Evolutionary conservation across 2,888 invertebrate genomes (phyloP).

Genomic region (Luffia ferchaultella): DNA sequence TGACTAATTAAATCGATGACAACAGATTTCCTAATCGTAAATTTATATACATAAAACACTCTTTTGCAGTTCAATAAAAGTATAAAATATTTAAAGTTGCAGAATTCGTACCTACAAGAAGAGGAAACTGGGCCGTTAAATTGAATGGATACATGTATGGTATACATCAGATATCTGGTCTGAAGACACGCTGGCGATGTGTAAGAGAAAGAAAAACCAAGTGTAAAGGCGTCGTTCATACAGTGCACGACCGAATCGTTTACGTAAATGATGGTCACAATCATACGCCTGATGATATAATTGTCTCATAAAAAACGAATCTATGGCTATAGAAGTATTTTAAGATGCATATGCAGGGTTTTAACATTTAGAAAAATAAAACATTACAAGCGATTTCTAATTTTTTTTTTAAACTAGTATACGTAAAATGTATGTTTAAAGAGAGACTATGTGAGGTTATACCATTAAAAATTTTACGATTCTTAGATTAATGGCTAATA

Average conservation of each 20-base stretch:
- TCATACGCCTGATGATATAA: not conserved
- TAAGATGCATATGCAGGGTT: not conserved
- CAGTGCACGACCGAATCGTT: not conserved
- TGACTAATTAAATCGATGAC: too few relatives aligned
- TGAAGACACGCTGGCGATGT: constrained; percentile 4
- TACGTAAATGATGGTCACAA: not conserved
- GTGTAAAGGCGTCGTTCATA: not conserved
- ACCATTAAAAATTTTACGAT: too few relatives aligned
- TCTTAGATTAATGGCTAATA: too few relatives aligned
- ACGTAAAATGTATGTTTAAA: too few relatives aligned
- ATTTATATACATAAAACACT: too few relatives aligned
- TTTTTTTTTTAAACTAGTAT: too few relatives aligned
- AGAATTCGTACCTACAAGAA: not conserved
- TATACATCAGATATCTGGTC: not conserved
- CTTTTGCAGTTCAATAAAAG: too few relatives aligned
- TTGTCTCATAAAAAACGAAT: not conserved
- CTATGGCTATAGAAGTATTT: too few relatives aligned
- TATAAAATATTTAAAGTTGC: not conserved
- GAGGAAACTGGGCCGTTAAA: not conserved
- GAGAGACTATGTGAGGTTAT: too few relatives aligned
- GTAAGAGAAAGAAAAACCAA: not conserved
- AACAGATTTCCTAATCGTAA: too few relatives aligned
- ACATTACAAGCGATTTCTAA: not conserved
- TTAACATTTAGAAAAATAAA: not conserved
- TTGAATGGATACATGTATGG: not conserved